phyloP scores from a whole-genome alignment of 53 echinoderm and acorn worm species.

The Crossaster papposus region DNA sequence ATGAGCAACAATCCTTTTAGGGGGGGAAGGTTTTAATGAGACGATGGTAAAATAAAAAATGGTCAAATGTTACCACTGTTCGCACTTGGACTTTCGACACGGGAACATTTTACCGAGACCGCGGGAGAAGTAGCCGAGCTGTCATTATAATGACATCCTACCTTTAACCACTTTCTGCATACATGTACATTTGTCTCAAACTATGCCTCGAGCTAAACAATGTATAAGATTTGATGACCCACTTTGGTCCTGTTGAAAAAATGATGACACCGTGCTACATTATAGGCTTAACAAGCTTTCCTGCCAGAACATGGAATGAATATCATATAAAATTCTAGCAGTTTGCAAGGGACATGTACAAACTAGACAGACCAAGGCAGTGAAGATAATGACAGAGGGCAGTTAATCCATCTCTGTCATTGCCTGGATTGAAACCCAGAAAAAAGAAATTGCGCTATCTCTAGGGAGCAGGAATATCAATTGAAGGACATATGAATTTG shows the following conservation, averaged over 20 bases:
- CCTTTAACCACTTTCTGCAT: too few relatives aligned
- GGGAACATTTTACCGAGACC: too few relatives aligned
- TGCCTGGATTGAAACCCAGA: neutral
- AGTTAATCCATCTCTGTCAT: neutral
- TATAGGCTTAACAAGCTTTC: neutral
- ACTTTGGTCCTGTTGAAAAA: neutral
- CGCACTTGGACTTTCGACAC: too few relatives aligned
- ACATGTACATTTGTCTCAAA: neutral
- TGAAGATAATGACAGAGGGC: neutral
- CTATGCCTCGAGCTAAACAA: too few relatives aligned
- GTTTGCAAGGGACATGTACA: neutral
- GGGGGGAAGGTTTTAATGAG: too few relatives aligned
- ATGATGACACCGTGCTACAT: neutral
- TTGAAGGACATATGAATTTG: neutral
- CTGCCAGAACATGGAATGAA: neutral
- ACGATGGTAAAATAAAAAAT: too few relatives aligned
- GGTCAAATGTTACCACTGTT: too few relatives aligned
- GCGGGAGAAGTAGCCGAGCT: too few relatives aligned
- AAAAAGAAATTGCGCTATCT: neutral
- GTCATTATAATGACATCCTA: too few relatives aligned
- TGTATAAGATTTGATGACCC: neutral
- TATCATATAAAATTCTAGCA: neutral
- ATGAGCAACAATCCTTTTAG: neutral
- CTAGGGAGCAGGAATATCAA: neutral
- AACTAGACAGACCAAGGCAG: neutral